Evolutionary conservation across 2,888 invertebrate genomes (phyloP).

Genomic region (Epistrophella euchroma): DNA sequence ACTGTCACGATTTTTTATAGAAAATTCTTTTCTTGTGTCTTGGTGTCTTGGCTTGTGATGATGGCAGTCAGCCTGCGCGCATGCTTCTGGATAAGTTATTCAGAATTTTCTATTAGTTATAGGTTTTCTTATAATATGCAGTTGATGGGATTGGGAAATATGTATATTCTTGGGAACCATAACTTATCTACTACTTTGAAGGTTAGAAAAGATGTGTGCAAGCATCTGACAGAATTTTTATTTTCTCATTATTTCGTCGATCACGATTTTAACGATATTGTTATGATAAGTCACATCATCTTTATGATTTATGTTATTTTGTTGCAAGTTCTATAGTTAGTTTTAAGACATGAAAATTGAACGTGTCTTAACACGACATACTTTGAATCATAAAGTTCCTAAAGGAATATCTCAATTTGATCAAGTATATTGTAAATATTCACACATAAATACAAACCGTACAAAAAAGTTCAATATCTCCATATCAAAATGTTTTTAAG

Average conservation of each 20-base stretch:
- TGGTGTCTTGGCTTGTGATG: background rate
- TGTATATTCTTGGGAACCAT: slow-evolving; percentile 21
- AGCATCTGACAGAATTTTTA: background rate
- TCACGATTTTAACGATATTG: slow-evolving; percentile 8
- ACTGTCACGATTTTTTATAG: slow-evolving; percentile 71
- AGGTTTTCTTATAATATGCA: background rate
- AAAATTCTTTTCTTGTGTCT: slow-evolving; percentile 50
- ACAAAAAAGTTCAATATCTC: background rate
- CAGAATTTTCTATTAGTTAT: slow-evolving; percentile 24
- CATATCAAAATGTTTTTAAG: too few species aligned
- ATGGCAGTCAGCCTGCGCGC: slow-evolving; percentile 28
- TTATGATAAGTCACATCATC: slow-evolving; percentile 4
- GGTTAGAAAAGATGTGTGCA: slow-evolving; percentile 31
- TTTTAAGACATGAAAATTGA: background rate
- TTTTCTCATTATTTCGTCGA: background rate
- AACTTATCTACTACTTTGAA: slow-evolving; percentile 4
- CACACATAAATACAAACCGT: background rate
- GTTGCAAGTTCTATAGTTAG: background rate
- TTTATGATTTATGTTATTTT: slow-evolving; percentile 7
- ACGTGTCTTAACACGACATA: background rate
- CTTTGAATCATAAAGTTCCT: background rate
- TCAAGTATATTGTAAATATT: background rate
- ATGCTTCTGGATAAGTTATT: slow-evolving; percentile 53
- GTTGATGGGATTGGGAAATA: slow-evolving; percentile 5
- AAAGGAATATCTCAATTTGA: background rate